Evolutionary conservation across 2,113 vertebrate genomes (phyloP).

Genomic region (Passer montanus): DNA sequence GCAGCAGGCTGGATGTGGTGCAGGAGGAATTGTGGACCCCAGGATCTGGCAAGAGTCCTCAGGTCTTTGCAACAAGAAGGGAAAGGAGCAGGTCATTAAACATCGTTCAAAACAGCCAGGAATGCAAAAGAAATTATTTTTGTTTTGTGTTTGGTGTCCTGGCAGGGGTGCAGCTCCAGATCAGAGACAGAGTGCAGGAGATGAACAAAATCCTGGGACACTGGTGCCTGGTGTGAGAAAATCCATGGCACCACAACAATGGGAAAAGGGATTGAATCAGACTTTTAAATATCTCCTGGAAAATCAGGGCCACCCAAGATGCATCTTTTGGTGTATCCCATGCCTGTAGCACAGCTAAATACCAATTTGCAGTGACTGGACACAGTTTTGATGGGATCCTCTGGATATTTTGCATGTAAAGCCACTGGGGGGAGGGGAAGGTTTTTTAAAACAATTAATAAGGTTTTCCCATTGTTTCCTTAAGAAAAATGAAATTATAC

Average conservation of each 20-base stretch:
- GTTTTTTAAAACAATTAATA: not conserved
- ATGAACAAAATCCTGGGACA: not conserved
- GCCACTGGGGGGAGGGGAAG: rapidly evolving
- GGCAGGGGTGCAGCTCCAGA: not conserved
- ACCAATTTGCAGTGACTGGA: not conserved
- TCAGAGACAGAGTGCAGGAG: not conserved
- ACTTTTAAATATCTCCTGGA: not conserved
- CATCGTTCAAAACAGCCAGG: rapidly evolving
- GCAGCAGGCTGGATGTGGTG: not conserved
- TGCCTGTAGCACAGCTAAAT: not conserved
- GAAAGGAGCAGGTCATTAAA: not conserved
- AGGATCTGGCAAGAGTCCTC: not conserved
- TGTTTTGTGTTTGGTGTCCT: not conserved
- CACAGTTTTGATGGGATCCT: not conserved
- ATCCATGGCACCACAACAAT: not conserved
- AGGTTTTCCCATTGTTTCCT: not conserved
- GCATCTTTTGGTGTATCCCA: not conserved
- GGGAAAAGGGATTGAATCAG: not conserved
- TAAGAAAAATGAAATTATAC: not conserved
- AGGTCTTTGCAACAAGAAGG: not conserved
- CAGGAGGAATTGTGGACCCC: not conserved
- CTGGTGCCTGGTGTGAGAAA: not conserved
- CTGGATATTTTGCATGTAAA: not conserved
- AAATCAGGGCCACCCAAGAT: not conserved
- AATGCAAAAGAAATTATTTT: not conserved